Evolutionary conservation across 2,113 vertebrate species (phyloP).

Genomic region (Rhabdomys dilectus): DNA sequence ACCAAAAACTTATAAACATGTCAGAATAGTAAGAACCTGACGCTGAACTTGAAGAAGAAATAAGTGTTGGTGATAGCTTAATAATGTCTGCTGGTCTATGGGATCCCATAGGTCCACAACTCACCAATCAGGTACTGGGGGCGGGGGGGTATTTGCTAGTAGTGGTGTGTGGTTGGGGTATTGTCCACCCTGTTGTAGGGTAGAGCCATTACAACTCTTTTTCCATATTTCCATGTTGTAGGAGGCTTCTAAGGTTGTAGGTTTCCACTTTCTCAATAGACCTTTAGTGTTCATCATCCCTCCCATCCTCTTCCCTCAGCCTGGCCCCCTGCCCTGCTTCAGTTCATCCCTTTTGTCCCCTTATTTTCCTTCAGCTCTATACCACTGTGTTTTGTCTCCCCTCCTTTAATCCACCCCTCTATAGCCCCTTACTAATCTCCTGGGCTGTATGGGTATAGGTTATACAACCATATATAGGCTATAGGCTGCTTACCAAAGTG

Average conservation of each 20-base stretch:
- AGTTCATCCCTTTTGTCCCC: background rate
- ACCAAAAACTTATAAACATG: background rate
- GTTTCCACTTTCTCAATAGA: background rate
- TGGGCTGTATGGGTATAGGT: background rate
- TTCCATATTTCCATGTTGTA: background rate
- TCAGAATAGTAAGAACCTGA: conserved; percentile 17
- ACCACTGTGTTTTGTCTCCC: background rate
- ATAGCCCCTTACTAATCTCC: background rate
- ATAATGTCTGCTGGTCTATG: background rate
- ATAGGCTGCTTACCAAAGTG: background rate
- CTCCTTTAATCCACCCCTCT: background rate
- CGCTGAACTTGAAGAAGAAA: conserved; percentile 18
- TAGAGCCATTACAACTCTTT: background rate
- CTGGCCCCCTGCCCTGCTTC: background rate
- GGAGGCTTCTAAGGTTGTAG: background rate
- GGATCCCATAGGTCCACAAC: background rate
- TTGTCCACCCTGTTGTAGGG: background rate
- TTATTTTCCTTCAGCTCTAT: background rate
- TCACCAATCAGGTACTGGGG: background rate
- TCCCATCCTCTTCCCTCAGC: background rate
- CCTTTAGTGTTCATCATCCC: background rate
- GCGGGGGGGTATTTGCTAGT: background rate
- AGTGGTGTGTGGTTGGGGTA: too few relatives aligned
- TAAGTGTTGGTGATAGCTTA: background rate
- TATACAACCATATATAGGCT: too few relatives aligned